A percentile compares a stretch with the other conserved stretches of the same genome.
Conservation (phyloP, 2,797 vertebrate species). For the Oreochromis grahami region DNA sequence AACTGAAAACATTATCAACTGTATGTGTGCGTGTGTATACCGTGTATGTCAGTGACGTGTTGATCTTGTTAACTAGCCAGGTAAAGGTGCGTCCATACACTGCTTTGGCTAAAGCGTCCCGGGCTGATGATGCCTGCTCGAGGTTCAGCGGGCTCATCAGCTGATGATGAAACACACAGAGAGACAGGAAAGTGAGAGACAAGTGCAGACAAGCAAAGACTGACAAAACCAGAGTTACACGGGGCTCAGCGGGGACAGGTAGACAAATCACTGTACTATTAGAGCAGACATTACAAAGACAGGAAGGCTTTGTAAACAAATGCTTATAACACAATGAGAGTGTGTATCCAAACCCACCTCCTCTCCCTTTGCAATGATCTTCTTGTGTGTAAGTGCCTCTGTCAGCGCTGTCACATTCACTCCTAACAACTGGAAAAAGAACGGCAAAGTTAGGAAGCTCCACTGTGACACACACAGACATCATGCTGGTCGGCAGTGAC, state of each 20-base stretch:
- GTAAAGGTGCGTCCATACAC: constrained; percentile 95
- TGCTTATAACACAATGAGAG: constrained; percentile 25
- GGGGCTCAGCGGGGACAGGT: background rate
- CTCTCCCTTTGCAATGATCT: constrained; percentile 97
- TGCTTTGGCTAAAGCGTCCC: constrained; percentile 92
- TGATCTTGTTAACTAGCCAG: constrained; percentile 97
- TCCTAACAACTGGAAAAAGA: constrained; percentile 82
- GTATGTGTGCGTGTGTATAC: constrained; percentile 58
- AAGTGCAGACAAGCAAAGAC: background rate
- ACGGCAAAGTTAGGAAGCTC: constrained; percentile 12
- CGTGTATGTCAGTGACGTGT: constrained; percentile 87
- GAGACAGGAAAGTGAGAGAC: background rate
- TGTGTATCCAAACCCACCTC: constrained; percentile 77
- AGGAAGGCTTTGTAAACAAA: constrained; percentile 36
- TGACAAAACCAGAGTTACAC: background rate
- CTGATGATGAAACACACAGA: constrained; percentile 62
- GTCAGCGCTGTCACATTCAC: constrained; percentile 84
- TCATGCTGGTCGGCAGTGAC: background rate
- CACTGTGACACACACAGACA: background rate
- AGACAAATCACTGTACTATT: background rate
- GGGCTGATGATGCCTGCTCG: constrained; percentile 90
- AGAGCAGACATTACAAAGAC: constrained; percentile 46
- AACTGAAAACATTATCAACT: background rate
- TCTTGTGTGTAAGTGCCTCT: constrained; percentile 93
- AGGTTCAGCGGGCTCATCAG: constrained; percentile 93